phyloP scores from a whole-genome alignment of 2,888 invertebrate species.

The Mamestra brassicae region DNA sequence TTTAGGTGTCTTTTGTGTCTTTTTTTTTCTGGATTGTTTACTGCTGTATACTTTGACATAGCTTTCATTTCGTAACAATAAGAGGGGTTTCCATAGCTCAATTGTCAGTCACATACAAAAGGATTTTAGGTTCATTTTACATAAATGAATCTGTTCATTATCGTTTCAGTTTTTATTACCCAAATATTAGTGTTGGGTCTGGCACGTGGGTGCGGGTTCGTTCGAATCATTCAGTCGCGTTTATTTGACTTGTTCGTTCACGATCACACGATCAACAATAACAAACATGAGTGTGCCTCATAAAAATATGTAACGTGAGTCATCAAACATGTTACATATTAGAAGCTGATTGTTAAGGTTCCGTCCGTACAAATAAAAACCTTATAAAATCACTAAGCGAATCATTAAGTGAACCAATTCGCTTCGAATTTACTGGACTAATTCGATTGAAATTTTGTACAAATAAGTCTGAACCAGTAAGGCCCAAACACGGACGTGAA shows the following conservation, averaged over 20 bases:
- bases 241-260: conserved; percentile 18
- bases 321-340: background rate
- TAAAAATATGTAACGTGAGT: conserved; percentile 16
- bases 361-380: too few species aligned
- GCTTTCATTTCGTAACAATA: background rate
- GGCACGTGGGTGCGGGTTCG: background rate
- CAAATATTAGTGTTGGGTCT: conserved; percentile 3
- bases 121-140: background rate
- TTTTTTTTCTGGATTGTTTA: too few species aligned
- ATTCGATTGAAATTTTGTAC: too few species aligned
- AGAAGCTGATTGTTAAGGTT: too few species aligned
- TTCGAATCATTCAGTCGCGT: background rate
- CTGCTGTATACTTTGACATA: too few species aligned
- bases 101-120: too few species aligned
- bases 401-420: too few species aligned
- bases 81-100: background rate
- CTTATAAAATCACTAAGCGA: too few species aligned
- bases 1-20: too few species aligned
- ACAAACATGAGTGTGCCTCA: conserved; percentile 1
- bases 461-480: too few species aligned
- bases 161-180: background rate
- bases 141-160: background rate
- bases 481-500: too few species aligned
- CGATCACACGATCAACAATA: conserved; percentile 8
- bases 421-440: too few species aligned